These are phyloP conservation scores for Tetragonisca angustula DNA, from an alignment of 2,888 invertebrate genomes.

Conservation along the genomic window DNA sequence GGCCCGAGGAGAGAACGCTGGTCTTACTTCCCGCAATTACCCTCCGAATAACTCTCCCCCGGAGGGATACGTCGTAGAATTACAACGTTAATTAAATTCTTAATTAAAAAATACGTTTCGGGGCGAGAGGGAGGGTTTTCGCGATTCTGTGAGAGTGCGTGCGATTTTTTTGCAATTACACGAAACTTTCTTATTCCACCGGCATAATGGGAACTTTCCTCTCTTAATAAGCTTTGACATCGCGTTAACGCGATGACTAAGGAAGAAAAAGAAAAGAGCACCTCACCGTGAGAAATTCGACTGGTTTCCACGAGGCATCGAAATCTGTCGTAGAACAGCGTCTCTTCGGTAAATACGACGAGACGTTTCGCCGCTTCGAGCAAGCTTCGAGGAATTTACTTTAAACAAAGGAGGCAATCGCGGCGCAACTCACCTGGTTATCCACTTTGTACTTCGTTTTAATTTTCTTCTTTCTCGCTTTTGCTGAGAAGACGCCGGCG, in stretches of 20 bases:
- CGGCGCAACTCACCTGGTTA: background rate
- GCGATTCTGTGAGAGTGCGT: background rate
- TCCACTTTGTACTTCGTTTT: background rate
- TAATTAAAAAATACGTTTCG: constrained; percentile 34
- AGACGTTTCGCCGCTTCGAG: background rate
- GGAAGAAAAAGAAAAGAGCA: no score
- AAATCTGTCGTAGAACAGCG: no score
- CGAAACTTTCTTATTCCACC: background rate
- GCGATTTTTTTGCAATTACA: background rate
- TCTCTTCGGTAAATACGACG: background rate
- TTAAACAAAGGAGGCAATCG: background rate
- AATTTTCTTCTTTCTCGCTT: background rate
- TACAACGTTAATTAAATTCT: constrained; percentile 19
- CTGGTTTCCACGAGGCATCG: no score
- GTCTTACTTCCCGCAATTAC: constrained; percentile 15
- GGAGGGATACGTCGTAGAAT: background rate
- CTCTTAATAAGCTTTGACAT: background rate
- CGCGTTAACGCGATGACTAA: background rate
- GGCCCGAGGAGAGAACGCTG: background rate
- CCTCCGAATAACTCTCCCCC: constrained; percentile 3
- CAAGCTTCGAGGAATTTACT: background rate
- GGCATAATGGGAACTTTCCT: background rate
- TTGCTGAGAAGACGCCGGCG: background rate
- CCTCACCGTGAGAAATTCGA: no score
- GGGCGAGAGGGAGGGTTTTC: background rate